Evolutionary conservation across 2,113 vertebrate genomes (phyloP).

Genomic region (Psittacula cyanocephala): DNA sequence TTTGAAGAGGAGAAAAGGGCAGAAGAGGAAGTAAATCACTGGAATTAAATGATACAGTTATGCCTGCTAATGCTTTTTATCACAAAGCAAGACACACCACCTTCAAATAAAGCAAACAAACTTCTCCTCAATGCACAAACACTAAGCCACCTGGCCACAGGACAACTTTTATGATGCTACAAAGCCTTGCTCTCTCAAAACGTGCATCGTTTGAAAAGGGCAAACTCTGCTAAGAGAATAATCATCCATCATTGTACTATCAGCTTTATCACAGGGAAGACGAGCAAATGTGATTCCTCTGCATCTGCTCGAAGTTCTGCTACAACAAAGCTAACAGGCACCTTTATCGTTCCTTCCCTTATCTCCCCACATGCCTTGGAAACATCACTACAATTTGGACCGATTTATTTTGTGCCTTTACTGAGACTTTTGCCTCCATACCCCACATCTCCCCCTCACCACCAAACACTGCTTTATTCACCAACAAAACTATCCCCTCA

Average conservation of each 20-base stretch:
- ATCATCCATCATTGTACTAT: not conserved
- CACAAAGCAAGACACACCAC: not conserved
- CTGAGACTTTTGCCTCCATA: not conserved
- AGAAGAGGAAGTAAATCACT: not conserved
- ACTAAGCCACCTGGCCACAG: not conserved
- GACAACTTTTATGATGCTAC: not conserved
- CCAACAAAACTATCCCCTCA: not conserved
- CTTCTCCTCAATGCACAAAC: not conserved
- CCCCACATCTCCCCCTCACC: not conserved
- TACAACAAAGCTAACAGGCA: not conserved
- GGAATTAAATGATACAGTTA: not conserved
- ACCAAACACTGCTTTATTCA: not conserved
- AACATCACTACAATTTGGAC: not conserved
- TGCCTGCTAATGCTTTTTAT: not conserved
- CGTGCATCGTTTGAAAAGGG: not conserved
- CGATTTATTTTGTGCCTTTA: not conserved
- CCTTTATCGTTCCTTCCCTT: not conserved
- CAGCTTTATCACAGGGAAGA: not conserved
- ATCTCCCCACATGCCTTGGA: accelerated
- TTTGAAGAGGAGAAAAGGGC: not conserved
- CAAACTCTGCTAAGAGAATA: not conserved
- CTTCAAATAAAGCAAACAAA: not conserved
- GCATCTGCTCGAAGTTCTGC: not conserved
- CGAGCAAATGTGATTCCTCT: not conserved
- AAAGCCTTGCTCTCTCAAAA: not conserved